Evolutionary conservation across 2,888 invertebrate genomes (phyloP), one percentile per base, ranked within the genome.

Genomic region (Zonitis immaculata): DNA sequence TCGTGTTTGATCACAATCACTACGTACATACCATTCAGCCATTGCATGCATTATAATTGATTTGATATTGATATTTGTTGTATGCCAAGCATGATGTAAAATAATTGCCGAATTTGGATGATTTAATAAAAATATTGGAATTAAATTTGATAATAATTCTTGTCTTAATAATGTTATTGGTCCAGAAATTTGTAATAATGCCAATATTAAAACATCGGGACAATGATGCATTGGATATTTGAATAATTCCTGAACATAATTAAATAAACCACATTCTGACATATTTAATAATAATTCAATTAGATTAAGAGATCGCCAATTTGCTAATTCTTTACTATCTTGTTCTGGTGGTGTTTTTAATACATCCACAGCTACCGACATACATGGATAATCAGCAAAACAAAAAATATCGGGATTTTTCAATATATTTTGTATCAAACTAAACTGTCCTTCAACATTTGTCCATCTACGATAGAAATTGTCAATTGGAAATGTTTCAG

Each of bases 101-200:
- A 99, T 91, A n/a, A 93, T 91, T 22, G 90, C 94, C 0, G 96
- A 93, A 76, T 99, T 99, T 0, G 95, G 93, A 79, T 98, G 97
- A 77, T 93, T 95, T 30, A 90, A 89, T 51, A 98, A 79, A 77
- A 99, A 97, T 63, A 95, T 88, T 2, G 95, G 95, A 73, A 99
- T 89, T 28, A 98, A 77, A 48, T 84, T 89, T 43, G 88, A 86
- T 60, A 98, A 81, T 51, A 98, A 77, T 71, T 97, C 96, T 76
- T 93, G 92, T 52, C 94, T 80, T 35, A 91, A 77, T 35, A 85
- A 80, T 3, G 89, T 87, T 42, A 90, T 79, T 0, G 91, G 90
- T 58, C 90, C 87, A 70, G 83, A 87, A 45, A 93, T 88, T 76
- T 98, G 96, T 43, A 97, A 76, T 56, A 99, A 76, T 0, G 92